These are phyloP conservation scores for Prionchulus punctatus DNA, from an alignment of 2,888 invertebrate species.

Conservation along the genomic window DNA sequence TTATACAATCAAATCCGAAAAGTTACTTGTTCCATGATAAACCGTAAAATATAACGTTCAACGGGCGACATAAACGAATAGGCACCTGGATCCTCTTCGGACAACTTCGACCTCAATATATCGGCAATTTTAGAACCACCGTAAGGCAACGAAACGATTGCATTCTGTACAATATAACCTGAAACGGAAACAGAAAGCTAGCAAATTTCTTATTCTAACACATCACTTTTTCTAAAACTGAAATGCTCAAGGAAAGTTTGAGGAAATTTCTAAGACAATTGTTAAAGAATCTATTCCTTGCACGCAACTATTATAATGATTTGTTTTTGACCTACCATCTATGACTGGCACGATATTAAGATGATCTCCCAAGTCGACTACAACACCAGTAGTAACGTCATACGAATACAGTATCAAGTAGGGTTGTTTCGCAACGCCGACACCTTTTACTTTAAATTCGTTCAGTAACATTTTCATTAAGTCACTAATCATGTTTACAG, in stretches of 20 bases:
- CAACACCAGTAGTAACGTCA: slow-evolving; percentile 43
- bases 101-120: slow-evolving; percentile 18
- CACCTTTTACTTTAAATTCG: slow-evolving; percentile 34
- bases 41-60: slow-evolving; percentile 39
- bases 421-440: slow-evolving; percentile 42
- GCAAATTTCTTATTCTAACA: too few species aligned
- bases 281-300: too few species aligned
- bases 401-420: slow-evolving; percentile 44
- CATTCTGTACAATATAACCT: slow-evolving; percentile 40
- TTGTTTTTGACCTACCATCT: slow-evolving; percentile 36
- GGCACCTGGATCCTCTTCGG: slow-evolving; percentile 24
- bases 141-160: slow-evolving; percentile 41
- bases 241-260: too few species aligned
- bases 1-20: slow-evolving; percentile 15
- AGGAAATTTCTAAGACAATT: too few species aligned
- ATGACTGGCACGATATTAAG: slow-evolving; percentile 43
- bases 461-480: slow-evolving; percentile 38
- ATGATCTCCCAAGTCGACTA: slow-evolving; percentile 45
- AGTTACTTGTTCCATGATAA: slow-evolving; percentile 38
- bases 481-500: slow-evolving; percentile 21
- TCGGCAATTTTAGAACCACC: slow-evolving; percentile 39
- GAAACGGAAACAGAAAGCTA: slow-evolving; percentile 3
- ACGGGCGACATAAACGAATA: slow-evolving; percentile 34
- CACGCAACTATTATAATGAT: not conserved
- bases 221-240: too few species aligned